These are phyloP conservation scores for Indri indri DNA, from an alignment of 2,113 vertebrate genomes.

Conservation along the genomic window DNA sequence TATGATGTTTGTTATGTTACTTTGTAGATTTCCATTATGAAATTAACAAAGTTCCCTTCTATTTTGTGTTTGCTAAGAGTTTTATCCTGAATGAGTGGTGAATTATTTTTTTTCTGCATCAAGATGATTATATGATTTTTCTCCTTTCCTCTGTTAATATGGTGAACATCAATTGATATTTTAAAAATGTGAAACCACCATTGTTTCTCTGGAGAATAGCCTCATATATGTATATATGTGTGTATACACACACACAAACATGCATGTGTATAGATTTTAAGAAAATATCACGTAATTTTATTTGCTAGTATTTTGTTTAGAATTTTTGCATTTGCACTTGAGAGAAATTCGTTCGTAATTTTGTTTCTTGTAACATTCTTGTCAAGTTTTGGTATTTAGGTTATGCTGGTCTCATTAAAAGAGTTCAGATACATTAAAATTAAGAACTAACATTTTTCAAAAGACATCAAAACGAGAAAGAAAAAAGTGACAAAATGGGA, in stretches of 20 bases:
- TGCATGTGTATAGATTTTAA: not conserved
- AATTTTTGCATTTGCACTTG: not conserved
- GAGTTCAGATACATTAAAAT: not conserved
- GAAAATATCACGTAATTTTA: not conserved
- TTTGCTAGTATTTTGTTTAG: not conserved
- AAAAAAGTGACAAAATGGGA: not conserved
- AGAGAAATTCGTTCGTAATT: not conserved
- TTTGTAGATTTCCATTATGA: not conserved
- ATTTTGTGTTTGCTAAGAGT: not conserved
- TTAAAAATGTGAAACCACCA: not conserved
- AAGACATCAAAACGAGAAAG: not conserved
- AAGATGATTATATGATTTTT: not conserved
- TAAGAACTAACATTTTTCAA: not conserved
- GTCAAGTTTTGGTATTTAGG: not conserved
- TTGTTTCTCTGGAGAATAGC: not conserved
- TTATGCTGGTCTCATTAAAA: not conserved
- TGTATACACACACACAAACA: not conserved
- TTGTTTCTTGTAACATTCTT: not conserved
- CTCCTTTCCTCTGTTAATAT: not conserved
- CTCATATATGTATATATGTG: not conserved
- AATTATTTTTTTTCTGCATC: not conserved
- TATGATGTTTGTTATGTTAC: not conserved
- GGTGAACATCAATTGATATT: not conserved
- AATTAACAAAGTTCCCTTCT: not conserved
- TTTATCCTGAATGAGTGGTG: not conserved